Percentiles rank a stretch among this genome's conserved stretches.
These are phyloP conservation scores for Stenodema calcarata DNA, from an alignment of 2,888 invertebrate genomes.

Conservation along the genomic window DNA sequence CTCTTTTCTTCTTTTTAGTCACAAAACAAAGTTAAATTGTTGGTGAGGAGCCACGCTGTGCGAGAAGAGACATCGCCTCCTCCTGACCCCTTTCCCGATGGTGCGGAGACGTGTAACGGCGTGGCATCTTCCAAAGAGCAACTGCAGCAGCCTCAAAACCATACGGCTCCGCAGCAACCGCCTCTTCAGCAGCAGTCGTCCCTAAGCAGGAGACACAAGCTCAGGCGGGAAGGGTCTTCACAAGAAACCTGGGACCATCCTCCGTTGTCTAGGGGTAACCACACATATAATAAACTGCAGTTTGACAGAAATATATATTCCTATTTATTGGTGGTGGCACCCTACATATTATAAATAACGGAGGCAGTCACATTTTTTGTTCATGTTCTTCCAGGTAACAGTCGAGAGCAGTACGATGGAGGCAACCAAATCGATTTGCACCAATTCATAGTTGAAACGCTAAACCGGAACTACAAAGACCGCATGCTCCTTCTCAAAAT, in stretches of 20 bases:
- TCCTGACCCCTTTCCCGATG: constrained; percentile 60
- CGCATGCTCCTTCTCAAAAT: constrained; percentile 82
- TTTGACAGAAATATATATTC: no score
- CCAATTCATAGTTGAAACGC: constrained; percentile 85
- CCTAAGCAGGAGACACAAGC: constrained; percentile 60
- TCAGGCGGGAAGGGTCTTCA: constrained; percentile 63
- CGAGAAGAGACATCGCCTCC: constrained; percentile 75
- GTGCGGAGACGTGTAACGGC: constrained; percentile 59
- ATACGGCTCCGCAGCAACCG: constrained; percentile 61
- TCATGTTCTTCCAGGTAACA: constrained; percentile 65
- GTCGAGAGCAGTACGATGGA: constrained; percentile 77
- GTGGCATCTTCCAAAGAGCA: constrained; percentile 56
- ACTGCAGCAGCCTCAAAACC: constrained; percentile 3
- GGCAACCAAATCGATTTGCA: constrained; percentile 82
- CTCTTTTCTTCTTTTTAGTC: constrained; percentile 66
- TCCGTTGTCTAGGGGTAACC: constrained; percentile 64
- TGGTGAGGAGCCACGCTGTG: constrained; percentile 89
- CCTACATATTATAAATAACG: no score
- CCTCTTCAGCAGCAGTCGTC: constrained; percentile 52
- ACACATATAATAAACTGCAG: not conserved
- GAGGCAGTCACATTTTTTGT: not conserved
- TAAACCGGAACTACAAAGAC: constrained; percentile 90
- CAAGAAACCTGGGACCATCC: constrained; percentile 62
- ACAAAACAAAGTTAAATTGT: constrained; percentile 79
- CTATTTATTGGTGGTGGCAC: no score